Evolutionary conservation across 35 echinoderm and acorn worm species (phyloP), one percentile per base, ranked within the genome.

Genomic region (Chiridota heheva): DNA sequence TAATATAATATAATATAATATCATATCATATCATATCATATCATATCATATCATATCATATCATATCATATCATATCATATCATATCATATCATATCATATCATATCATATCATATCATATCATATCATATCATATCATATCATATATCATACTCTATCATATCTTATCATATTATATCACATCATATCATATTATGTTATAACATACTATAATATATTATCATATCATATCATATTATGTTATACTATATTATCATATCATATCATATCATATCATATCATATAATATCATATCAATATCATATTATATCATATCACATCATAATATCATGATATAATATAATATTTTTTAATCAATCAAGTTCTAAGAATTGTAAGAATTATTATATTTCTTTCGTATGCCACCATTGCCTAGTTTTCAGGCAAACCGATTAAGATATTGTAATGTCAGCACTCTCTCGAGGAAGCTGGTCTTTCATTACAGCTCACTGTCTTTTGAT

Each of bases 221-320:
- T 70, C 67, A 70, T 26, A 37, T 70, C 67, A 70, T 40, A 70
- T 40, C 67, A 70, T 28, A 70, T 36, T 37, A 70, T 28, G 43
- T 64, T 25, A 28, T 25, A 64, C 33, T 31, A 8, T 31, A 64
- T 64, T 31, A 64, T 25, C n/a, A 8, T 25, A 64, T 64, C n/a
- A 64, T 31, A 64, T 64, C 60, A 64, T 31, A 64, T 64, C 60
- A 64, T 25, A 64, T 64, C 25, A 64, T 31, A 64, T 64, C 60
- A 13, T 64, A 25, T 64, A 6, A 64, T 7, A 64, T 64, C 60
- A 64, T 31, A 64, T n/a, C n/a, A n/a, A n/a, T n/a, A n/a, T n/a
- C n/a, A n/a, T n/a, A n/a, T n/a, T n/a, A n/a, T n/a, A n/a, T 64
- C 60, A 64, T 31, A 64, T 13, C 60, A 64, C 8, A 64, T 28